Conservation (phyloP, 2,888 invertebrate species). For the Koerneria pararmatus region DNA sequence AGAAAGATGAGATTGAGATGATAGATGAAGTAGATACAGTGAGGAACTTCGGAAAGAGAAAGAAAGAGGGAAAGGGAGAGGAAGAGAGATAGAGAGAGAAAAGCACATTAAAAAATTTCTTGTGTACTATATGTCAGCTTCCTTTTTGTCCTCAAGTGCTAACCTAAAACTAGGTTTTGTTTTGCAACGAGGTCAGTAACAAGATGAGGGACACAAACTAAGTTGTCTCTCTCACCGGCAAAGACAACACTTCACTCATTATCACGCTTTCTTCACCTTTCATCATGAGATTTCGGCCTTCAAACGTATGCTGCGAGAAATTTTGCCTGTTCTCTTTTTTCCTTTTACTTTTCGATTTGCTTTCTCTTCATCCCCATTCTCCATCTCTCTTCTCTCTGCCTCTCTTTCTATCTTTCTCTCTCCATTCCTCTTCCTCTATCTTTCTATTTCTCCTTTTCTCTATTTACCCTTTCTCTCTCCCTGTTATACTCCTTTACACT, state of each 20-base stretch:
- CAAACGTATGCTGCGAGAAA: no score
- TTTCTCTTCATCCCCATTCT: no score
- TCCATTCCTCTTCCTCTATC: no score
- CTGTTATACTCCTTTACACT: background rate
- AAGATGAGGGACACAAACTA: conserved; percentile 1
- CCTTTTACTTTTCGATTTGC: no score
- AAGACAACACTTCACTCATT: no score
- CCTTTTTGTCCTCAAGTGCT: conserved; percentile 1
- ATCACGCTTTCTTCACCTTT: no score
- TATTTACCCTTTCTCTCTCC: conserved; percentile 2
- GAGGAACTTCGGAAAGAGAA: conserved; percentile 8
- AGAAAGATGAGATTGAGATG: background rate
- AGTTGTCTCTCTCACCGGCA: no score
- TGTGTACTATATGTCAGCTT: conserved; percentile 7
- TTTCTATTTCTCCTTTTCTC: no score
- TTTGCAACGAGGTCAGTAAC: conserved; percentile 10
- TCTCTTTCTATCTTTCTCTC: no score
- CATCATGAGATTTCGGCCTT: no score
- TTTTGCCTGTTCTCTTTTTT: no score
- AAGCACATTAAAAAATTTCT: background rate
- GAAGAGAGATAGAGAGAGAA: conserved; percentile 6
- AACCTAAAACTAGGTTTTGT: background rate
- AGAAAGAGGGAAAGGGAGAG: conserved; percentile 4
- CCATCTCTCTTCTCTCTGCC: no score
- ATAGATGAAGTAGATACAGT: conserved; percentile 12